Conservation (phyloP, 1,140 invertebrate genomes). For the Limonius californicus region DNA sequence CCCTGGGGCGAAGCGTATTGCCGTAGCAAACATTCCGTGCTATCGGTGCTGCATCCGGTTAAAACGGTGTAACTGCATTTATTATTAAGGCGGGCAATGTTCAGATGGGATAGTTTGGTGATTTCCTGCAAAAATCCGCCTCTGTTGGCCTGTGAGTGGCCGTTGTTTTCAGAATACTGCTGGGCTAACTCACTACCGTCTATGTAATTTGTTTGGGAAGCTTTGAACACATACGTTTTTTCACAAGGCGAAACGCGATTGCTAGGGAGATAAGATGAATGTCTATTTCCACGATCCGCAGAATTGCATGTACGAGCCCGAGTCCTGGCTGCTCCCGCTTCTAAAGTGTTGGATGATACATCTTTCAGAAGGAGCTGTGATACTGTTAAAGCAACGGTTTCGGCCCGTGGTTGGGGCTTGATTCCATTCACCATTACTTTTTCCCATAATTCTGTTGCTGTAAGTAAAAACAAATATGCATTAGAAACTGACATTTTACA, state of each 20-base stretch:
- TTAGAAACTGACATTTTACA: no score
- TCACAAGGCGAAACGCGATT: slow-evolving; percentile 46
- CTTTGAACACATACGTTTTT: slow-evolving; percentile 48
- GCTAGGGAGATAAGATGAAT: slow-evolving; percentile 46
- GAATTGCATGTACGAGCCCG: slow-evolving; percentile 41
- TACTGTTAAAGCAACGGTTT: slow-evolving; percentile 58
- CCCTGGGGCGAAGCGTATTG: slow-evolving; percentile 36
- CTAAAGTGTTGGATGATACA: slow-evolving; percentile 33
- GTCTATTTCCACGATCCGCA: slow-evolving; percentile 42
- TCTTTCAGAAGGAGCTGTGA: slow-evolving; percentile 54
- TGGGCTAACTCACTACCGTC: slow-evolving; percentile 41
- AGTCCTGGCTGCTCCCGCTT: slow-evolving; percentile 40
- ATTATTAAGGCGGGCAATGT: slow-evolving; percentile 62
- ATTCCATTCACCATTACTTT: slow-evolving; percentile 62
- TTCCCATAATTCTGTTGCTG: slow-evolving; percentile 76
- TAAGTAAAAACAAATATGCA: no score
- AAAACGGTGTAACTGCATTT: slow-evolving; percentile 70
- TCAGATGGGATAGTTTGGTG: slow-evolving; percentile 68
- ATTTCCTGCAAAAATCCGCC: slow-evolving; percentile 66
- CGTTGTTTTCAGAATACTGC: slow-evolving; percentile 27
- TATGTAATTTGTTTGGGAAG: slow-evolving; percentile 46
- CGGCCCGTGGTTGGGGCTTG: slow-evolving; percentile 68
- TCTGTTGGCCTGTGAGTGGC: slow-evolving; percentile 12
- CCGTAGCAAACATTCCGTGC: slow-evolving; percentile 60
- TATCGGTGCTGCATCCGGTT: slow-evolving; percentile 58